A percentile compares a stretch with the other conserved stretches of the same genome.
These are phyloP conservation scores for Clarias pachynema DNA, from an alignment of 2,797 vertebrate species.

Conservation along the genomic window DNA sequence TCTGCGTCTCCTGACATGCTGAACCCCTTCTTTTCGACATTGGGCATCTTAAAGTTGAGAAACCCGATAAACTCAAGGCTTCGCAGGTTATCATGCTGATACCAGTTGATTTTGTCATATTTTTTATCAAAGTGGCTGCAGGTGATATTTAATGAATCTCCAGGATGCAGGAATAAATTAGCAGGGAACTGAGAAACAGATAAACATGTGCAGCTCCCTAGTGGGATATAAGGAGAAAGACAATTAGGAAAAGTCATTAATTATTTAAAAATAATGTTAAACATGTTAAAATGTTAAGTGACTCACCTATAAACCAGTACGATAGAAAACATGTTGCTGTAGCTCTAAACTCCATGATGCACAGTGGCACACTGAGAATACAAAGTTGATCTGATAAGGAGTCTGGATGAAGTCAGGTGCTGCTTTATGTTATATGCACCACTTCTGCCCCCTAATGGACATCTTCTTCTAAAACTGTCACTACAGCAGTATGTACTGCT, in stretches of 20 bases:
- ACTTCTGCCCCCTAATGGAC: conserved; percentile 41
- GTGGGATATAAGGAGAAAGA: neutral
- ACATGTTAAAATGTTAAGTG: no score
- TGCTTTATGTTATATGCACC: conserved; percentile 23
- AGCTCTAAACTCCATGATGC: conserved; percentile 26
- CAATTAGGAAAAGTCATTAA: neutral
- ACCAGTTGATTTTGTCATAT: conserved; percentile 67
- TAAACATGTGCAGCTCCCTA: conserved; percentile 29
- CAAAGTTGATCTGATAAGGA: neutral
- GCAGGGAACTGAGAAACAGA: conserved; percentile 40
- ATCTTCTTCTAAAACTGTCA: neutral
- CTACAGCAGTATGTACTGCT: neutral
- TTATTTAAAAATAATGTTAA: neutral
- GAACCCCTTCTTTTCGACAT: conserved; percentile 44
- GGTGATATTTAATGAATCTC: conserved; percentile 41
- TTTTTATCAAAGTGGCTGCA: conserved; percentile 50
- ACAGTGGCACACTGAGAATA: neutral
- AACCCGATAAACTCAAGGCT: conserved; percentile 57
- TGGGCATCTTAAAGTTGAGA: conserved; percentile 3
- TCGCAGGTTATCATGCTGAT: conserved; percentile 55
- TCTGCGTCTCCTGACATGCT: conserved; percentile 62
- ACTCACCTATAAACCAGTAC: conserved; percentile 40
- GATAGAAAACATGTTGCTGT: conserved; percentile 22
- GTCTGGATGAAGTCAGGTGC: neutral
- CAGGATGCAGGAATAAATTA: conserved; percentile 21